Conservation (phyloP, 2,797 vertebrate genomes). For the Artibeus jamaicensis region DNA sequence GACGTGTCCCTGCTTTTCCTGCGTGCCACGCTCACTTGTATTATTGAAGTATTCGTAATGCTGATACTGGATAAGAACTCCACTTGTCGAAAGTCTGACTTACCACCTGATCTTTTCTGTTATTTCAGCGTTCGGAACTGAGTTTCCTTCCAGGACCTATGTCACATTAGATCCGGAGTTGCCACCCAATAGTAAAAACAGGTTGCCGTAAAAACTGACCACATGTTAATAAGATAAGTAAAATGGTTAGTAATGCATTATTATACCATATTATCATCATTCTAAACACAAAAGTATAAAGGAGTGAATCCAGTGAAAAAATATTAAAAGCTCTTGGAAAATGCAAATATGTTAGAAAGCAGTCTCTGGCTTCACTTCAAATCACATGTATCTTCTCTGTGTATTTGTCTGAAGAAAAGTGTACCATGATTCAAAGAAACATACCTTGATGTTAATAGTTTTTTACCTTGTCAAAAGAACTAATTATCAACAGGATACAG, state of each 20-base stretch:
- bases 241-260: not conserved
- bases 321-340: not conserved
- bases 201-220: not conserved
- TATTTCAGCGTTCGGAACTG: not conserved
- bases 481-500: not conserved
- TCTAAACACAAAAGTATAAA: not conserved
- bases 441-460: not conserved
- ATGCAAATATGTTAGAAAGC: not conserved
- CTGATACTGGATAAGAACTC: not conserved
- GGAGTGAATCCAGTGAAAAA: not conserved
- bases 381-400: not conserved
- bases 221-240: not conserved
- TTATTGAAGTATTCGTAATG: not conserved
- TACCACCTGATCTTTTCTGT: not conserved
- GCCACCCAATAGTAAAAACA: not conserved
- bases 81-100: not conserved
- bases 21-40: not conserved
- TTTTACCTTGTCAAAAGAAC: not conserved
- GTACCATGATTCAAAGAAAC: not conserved
- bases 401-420: slow-evolving; percentile 20
- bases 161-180: not conserved
- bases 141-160: not conserved
- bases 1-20: not conserved
- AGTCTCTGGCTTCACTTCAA: not conserved
- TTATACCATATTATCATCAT: not conserved